Evolutionary conservation across 2,888 invertebrate species (phyloP), one percentile per base, ranked within the genome.

Genomic region (Acrocyrtus sp.): DNA sequence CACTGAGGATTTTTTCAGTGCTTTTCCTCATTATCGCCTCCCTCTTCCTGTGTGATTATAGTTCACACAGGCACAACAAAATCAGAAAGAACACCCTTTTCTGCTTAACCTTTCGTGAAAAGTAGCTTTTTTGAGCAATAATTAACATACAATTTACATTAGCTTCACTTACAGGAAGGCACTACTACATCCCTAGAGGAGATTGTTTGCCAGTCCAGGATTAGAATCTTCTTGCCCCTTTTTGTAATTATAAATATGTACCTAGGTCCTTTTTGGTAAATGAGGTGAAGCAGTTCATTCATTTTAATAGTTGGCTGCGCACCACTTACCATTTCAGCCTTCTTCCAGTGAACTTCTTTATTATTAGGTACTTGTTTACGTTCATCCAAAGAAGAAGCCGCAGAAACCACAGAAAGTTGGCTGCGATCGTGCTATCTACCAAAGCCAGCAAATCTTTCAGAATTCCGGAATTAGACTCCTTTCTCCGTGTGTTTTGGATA

Each of bases 91-190:
- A 26, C 17, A n/a, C n/a, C n/a, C n/a, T n/a, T 19, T 57, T 41
- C 53, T 34, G 34, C 50, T 57, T 66, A 48, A 60, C 50, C 54
- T 60, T 69, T 34, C 29, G 61, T 60, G 68, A 68, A 68, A 53
- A 68, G 68, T 47, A 54, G 54, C 27, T 60, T 53, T 47, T 61
- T 54, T 41, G n/a, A 29, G 50, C 41, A 19, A 54, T 68, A 69
- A 69, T 69, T 69, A 69, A 69, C 69, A 69, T 69, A 62, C 69
- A 61, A 61, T 69, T 56, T 61, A 61, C 69, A 69, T 69, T 69
- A 69, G 69, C 29, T 69, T 61, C 69, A 67, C 24, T 22, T 22
- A 22, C 50, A 50, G 19, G 21, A 50, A 66, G 57, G 4, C 56
- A 51, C 39, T 48, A 66, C 48, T 66, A 66, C 34, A 50, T 67